Conservation (phyloP, 35 echinoderm and acorn worm species). For the Ptychodera flava region DNA sequence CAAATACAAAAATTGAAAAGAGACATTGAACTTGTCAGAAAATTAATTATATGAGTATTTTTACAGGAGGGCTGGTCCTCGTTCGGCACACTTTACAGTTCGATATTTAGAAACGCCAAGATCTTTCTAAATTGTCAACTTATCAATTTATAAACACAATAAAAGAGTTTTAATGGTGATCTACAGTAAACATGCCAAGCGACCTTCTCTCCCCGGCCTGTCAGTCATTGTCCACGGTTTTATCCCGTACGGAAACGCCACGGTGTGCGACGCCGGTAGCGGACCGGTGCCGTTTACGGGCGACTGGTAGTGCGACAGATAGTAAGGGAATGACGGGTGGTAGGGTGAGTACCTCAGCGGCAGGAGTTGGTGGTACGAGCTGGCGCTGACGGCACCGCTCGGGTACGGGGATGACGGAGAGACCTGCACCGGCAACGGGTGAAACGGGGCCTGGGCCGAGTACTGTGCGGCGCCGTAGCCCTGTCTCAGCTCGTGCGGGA, state of each 20-base stretch:
- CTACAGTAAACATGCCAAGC: not conserved
- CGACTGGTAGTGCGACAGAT: not conserved
- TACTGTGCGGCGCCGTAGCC: not conserved
- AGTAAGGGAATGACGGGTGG: not conserved
- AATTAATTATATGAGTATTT: no score
- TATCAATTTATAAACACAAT: not conserved
- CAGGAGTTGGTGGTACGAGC: not conserved
- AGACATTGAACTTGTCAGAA: no score
- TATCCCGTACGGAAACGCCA: not conserved
- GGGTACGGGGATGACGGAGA: not conserved
- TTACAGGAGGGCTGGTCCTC: no score
- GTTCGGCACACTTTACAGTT: no score
- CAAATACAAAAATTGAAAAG: no score
- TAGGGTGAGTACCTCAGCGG: not conserved
- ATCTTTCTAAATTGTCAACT: no score
- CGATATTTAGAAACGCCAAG: no score
- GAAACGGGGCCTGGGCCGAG: not conserved
- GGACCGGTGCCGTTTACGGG: not conserved
- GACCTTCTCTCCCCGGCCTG: not conserved
- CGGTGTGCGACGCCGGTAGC: not conserved
- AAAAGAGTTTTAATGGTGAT: no score
- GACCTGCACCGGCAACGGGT: not conserved
- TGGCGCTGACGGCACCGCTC: not conserved
- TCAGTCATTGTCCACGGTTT: not conserved
- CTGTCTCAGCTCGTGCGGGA: not conserved